Evolutionary conservation across 1,140 invertebrate genomes (phyloP), one percentile per base, ranked within the genome.

Genomic region (Pogonognathellus flavescens): DNA sequence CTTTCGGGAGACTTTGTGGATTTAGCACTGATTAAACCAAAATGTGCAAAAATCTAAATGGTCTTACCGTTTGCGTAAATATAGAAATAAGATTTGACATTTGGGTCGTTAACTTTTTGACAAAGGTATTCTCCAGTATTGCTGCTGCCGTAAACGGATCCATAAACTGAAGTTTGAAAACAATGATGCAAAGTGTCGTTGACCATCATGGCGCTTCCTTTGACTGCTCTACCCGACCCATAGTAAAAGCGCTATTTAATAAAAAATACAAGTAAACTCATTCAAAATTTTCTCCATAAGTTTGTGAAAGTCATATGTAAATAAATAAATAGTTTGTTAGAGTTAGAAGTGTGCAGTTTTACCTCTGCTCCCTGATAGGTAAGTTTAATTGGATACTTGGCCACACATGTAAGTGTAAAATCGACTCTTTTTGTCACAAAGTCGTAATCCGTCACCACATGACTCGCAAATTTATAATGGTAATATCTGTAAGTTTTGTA

Each of bases 161-260:
- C 62, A 31, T 66, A 25, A 18, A 76, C 8, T 7, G 16, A 8
- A n/a, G 5, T n/a, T 16, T 49, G 41, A 10, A 76, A 76, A 50
- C 70, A 76, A 11, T 76, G 70, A 41, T 76, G 41, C 1, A 76
- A 18, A n/a, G 70, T 76, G 8, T 50, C 70, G 18, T 76, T 76
- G 2, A 3, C 31, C 14, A 1, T 50, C 6, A 7, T 49, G 0
- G 70, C 70, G 3, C 2, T 6, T 10, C 11, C 66, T n/a, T 5
- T n/a, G 31, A 7, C 14, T 8, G 0, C 0, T n/a, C 13, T 8
- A 0, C 13, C 10, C 20, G 7, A 25, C 13, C 4, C 22, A 11
- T 11, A 22, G 0, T 13, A 3, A 11, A 0, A 11, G 11, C 6
- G 6, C n/a, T 25, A 6, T 22, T 18, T n/a, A 18, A 41, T 3